A percentile compares a stretch with the other conserved stretches of the same genome.
phyloP scores from a whole-genome alignment of 2,797 vertebrate species.

The Myiotriccus ornatus region DNA sequence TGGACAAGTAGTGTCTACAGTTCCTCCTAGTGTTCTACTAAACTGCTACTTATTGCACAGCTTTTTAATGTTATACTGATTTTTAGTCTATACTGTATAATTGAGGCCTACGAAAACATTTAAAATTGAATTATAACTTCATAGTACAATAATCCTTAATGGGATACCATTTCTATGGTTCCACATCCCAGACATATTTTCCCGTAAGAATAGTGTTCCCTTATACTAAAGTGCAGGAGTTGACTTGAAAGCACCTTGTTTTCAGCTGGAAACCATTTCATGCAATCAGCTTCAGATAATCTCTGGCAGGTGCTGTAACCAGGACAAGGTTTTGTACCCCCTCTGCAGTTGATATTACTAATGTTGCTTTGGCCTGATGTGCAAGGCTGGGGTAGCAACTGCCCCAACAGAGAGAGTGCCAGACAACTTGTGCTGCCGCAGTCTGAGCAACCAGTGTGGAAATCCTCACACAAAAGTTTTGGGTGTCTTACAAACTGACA shows the following conservation, averaged over 20 bases:
- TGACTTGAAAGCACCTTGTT: not conserved
- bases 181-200: not conserved
- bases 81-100: not conserved
- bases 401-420: not conserved
- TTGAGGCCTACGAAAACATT: not conserved
- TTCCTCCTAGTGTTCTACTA: not conserved
- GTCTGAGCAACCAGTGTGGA: not conserved
- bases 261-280: not conserved
- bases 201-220: not conserved
- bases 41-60: not conserved
- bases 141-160: not conserved
- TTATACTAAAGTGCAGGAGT: not conserved
- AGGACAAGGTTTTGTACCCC: not conserved
- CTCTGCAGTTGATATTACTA: not conserved
- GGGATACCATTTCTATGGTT: not conserved
- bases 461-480: not conserved
- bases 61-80: not conserved
- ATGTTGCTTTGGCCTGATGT: not conserved
- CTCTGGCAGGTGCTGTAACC: not conserved
- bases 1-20: not conserved
- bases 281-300: not conserved
- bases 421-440: not conserved
- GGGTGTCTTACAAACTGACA: not conserved
- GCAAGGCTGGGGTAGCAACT: not conserved
- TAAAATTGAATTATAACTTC: not conserved